Conservation (phyloP, 2,113 vertebrate species). For the Cynoglossus semilaevis region DNA sequence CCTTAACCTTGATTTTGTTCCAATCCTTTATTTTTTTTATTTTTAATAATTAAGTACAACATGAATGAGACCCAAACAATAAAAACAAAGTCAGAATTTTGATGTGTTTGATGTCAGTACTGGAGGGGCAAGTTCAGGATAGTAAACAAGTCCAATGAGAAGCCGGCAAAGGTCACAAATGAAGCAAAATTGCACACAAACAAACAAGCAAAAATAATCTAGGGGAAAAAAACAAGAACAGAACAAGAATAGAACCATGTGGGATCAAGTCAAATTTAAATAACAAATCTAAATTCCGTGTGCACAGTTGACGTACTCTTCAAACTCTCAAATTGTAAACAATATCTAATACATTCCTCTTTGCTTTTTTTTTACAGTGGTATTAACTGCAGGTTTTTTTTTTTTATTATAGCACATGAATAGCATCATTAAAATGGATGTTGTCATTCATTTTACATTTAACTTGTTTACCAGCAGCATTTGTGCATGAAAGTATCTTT, state of each 20-base stretch:
- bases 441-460: conserved; percentile 12
- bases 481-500: conserved; percentile 23
- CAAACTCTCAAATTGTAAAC: too few relatives aligned
- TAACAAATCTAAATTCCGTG: too few relatives aligned
- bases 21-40: too few relatives aligned
- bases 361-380: conserved; percentile 3
- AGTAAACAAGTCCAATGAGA: background rate
- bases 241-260: background rate
- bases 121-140: background rate
- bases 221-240: background rate
- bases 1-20: too few relatives aligned
- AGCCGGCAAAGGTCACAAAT: background rate
- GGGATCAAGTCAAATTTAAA: background rate
- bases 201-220: background rate
- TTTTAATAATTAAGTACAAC: too few relatives aligned
- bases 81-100: too few relatives aligned
- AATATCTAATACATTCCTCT: background rate
- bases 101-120: too few relatives aligned
- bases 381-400: background rate
- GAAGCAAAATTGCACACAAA: background rate
- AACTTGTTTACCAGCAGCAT: conserved; percentile 2
- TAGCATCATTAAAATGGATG: conserved; percentile 16
- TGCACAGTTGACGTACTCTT: too few relatives aligned
- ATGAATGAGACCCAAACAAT: too few relatives aligned
- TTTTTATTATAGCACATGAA: conserved; percentile 7